Evolutionary conservation across 2,797 vertebrate genomes (phyloP), one percentile per base, ranked within the genome.

Genomic region (Sebastes baramenuke): DNA sequence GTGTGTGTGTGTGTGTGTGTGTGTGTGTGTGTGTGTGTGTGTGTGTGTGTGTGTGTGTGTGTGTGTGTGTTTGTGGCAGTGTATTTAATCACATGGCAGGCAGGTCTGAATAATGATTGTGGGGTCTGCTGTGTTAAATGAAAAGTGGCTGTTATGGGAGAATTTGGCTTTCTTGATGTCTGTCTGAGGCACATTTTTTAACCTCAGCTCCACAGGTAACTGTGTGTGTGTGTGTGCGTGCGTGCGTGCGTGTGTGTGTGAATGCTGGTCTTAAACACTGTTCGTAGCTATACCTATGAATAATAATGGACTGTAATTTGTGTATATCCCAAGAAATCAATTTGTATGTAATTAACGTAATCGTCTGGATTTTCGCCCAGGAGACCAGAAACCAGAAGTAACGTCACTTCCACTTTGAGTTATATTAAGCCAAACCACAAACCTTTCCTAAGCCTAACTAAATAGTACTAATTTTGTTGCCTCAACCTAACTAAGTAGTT

Each of bases 101-200:
- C 89, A 93, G 88, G 64, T 88, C 67, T 92, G 92, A 93, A 70
- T 85, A 86, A 94, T 93, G 80, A 84, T 70, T 54, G 68, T 80
- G 64, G 36, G 81, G 84, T 90, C 87, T 87, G 83, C 82, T 80
- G 68, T 70, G 86, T 92, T 92, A 90, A 92, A 93, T 92, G 83
- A 93, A 77, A 82, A 90, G 88, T 84, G 84, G 72, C 74, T 59
- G 8, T 80, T 73, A 64, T 29, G 56, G 71, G 70, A 67, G 52
- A 72, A 70, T 66, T 73, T 52, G 20, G 49, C 66, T 77, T 75
- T 77, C 78, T 42, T 67, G 16, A 59, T 81, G 69, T 83, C 72
- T 70, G 65, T 64, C 64, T 62, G 77, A 81, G 73, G 38, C 54
- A 22, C 72, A 79, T 87, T 83, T 83, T 82, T 78, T 71, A 56